Evolutionary conservation across 2,888 invertebrate species (phyloP).

Genomic region (Lepidochrysops patricia): DNA sequence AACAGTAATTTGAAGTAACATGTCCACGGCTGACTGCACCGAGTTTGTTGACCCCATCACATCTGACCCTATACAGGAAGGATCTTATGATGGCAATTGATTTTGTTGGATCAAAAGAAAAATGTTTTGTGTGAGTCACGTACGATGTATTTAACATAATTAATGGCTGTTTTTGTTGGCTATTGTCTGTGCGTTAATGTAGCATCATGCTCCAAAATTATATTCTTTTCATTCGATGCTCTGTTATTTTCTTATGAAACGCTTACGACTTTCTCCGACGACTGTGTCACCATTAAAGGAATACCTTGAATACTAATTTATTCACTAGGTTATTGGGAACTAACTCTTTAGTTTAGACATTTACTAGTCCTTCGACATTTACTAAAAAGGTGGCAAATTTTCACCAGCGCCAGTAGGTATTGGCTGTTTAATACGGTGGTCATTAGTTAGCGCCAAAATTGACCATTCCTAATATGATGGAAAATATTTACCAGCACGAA

Average conservation of each 20-base stretch:
- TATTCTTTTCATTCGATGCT: neutral
- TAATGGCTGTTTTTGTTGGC: conserved; percentile 5
- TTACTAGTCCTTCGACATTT: too few relatives aligned
- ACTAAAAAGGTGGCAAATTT: too few relatives aligned
- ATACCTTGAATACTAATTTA: neutral
- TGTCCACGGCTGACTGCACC: conserved; percentile 45
- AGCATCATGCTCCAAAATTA: conserved; percentile 6
- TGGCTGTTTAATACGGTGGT: too few relatives aligned
- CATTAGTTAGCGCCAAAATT: too few relatives aligned
- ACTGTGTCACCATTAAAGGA: neutral
- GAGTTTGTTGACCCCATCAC: conserved; percentile 55
- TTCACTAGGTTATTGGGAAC: neutral
- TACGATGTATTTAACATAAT: conserved; percentile 10
- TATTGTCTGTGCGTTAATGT: conserved; percentile 6
- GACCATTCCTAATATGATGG: too few relatives aligned
- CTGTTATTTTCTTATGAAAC: conserved; percentile 4
- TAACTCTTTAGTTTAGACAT: too few relatives aligned
- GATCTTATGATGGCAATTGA: conserved; percentile 54
- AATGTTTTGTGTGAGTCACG: conserved; percentile 11
- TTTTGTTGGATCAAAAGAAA: conserved; percentile 22
- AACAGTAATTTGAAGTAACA: conserved; percentile 1
- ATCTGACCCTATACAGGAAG: conserved; percentile 43
- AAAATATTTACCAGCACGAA: too few relatives aligned
- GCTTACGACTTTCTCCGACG: neutral
- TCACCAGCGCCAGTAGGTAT: neutral